Conservation (phyloP, 2,113 vertebrate genomes). For the Lepisosteus osseus region DNA sequence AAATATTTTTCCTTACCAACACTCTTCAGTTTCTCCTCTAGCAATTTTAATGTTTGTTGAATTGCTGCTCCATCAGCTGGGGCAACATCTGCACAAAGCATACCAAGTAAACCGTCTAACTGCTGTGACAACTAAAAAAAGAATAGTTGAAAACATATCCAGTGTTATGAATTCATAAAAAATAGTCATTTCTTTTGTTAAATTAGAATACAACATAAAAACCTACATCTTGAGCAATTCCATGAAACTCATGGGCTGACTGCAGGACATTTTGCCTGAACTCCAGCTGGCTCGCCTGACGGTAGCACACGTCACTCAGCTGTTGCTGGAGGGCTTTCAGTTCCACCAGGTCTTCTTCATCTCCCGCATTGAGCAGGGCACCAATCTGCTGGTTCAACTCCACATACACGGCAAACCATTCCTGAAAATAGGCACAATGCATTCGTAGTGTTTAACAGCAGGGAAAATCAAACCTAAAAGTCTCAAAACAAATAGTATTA, state of each 20-base stretch:
- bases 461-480: no score
- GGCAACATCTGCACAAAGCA: slow-evolving; percentile 96
- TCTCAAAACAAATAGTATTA: no score
- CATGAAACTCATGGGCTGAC: slow-evolving; percentile 89
- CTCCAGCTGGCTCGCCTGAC: slow-evolving; percentile 95
- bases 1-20: slow-evolving; percentile 74
- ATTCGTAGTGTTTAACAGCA: neutral
- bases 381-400: slow-evolving; percentile 98
- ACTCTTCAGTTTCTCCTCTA: slow-evolving; percentile 96
- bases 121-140: slow-evolving; percentile 89
- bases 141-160: slow-evolving; percentile 23
- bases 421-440: slow-evolving; percentile 58
- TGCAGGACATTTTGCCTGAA: slow-evolving; percentile 91
- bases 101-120: slow-evolving; percentile 90
- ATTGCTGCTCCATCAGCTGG: slow-evolving; percentile 92
- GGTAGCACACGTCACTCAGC: slow-evolving; percentile 95
- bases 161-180: no score
- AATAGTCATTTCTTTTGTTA: slow-evolving; percentile 2
- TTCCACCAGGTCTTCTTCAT: slow-evolving; percentile 90
- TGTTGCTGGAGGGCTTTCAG: slow-evolving; percentile 91
- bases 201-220: neutral
- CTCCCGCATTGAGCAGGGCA: slow-evolving; percentile 84
- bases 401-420: slow-evolving; percentile 98
- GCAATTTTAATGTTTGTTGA: slow-evolving; percentile 93
- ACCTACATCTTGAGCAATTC: slow-evolving; percentile 90